Evolutionary conservation across 2,113 vertebrate species (phyloP), one percentile per base, ranked within the genome.

Genomic region (Notothenia coriiceps): DNA sequence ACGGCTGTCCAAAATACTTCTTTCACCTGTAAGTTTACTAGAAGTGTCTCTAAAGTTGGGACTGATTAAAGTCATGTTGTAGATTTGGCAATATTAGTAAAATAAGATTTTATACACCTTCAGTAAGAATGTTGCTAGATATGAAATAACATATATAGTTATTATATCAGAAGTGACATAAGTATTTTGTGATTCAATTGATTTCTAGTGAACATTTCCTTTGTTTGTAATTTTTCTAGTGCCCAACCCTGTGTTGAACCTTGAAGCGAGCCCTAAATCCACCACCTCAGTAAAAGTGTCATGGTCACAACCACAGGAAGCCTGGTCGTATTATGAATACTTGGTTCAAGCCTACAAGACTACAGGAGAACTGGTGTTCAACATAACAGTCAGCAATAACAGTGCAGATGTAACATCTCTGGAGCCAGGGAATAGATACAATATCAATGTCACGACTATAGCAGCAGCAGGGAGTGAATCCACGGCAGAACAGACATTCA

Each of bases 11-110:
- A 1, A 10, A 7, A 0, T 0, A 82, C 68, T 10, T 2, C 17
- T n/a, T 89, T 46, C 18, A 94, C 93, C 0, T 5, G 92, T 94
- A 68, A 93, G 92, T 88, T 61, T 4, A 47, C 5, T 2, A 33
- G 4, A 51, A 43, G 7, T 49, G 44, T 67, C n/a, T 57, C 7
- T 43, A 2, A 7, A 64, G 1, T 10, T 35, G 17, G 2, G 40
- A 47, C 9, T 35, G 8, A 56, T 66, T 18, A 0, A 33, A 66
- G 60, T 64, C 1, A 55, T 63, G 33, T 25, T 7, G 35, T 10
- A 13, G 25, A 11, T 43, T 40, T 17, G 44, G 3, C 12, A 14
- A 13, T 40, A 8, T 8, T 22, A 40, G 5, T 18, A 50, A 1
- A 60, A 33, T 7, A 25, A 33, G 22, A 22, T 22, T 22, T 1